A percentile compares a stretch with the other conserved stretches of the same genome.
These are phyloP conservation scores for Aspidiotus destructor DNA, from an alignment of 2,888 invertebrate species.

Conservation along the genomic window DNA sequence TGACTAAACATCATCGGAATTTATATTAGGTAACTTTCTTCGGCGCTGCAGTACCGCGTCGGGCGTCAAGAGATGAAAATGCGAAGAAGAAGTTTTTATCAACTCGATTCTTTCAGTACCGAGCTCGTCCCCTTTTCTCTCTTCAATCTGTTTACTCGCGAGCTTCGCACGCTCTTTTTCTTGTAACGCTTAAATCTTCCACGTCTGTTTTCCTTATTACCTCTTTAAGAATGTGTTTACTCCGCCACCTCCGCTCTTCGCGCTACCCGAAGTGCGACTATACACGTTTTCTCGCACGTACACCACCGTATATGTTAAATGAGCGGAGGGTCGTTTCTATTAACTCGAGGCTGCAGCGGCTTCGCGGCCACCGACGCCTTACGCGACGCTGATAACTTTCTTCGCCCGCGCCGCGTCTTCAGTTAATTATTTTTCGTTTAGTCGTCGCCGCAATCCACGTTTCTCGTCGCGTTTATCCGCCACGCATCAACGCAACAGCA, in stretches of 20 bases:
- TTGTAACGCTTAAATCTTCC: conserved; percentile 18
- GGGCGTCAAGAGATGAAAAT: not conserved
- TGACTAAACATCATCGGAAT: conserved; percentile 33
- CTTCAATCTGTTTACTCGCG: conserved; percentile 17
- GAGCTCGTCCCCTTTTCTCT: conserved; percentile 10
- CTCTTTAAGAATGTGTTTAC: conserved; percentile 26
- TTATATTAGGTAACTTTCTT: conserved; percentile 18
- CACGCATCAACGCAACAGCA: too few relatives aligned
- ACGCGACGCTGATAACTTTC: not conserved
- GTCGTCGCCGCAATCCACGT: conserved; percentile 1
- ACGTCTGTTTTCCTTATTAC: conserved; percentile 26
- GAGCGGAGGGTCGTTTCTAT: conserved; percentile 19
- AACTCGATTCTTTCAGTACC: conserved; percentile 11
- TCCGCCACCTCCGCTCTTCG: not conserved
- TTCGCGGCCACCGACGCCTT: not conserved
- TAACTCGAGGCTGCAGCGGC: conserved; percentile 2
- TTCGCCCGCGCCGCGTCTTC: conserved; percentile 8
- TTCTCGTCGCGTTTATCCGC: conserved; percentile 4
- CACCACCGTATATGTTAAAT: conserved; percentile 7
- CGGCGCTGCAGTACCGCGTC: not conserved
- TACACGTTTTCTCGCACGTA: conserved; percentile 3
- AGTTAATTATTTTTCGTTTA: conserved; percentile 25
- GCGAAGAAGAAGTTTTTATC: too few relatives aligned
- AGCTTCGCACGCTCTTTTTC: conserved; percentile 7
- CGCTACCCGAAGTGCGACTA: not conserved